phyloP scores from a whole-genome alignment of 2,797 vertebrate species.

The Acrocephalus scirpaceus region DNA sequence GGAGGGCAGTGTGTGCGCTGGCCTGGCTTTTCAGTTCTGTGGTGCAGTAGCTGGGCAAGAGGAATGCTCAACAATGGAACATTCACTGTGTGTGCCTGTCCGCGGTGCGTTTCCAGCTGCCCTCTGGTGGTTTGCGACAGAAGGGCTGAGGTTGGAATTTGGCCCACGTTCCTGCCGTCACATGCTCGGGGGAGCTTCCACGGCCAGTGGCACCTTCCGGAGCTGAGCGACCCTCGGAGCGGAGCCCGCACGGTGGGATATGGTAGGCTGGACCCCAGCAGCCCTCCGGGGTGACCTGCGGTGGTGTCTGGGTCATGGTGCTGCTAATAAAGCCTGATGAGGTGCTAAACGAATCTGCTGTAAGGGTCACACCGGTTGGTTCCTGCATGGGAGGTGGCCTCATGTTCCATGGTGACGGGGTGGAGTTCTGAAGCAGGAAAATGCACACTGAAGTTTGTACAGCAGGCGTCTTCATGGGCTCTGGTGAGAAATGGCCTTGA shows the following conservation, averaged over 20 bases:
- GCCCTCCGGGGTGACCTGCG: background rate
- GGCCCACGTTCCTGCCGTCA: background rate
- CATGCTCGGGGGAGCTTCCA: accelerated
- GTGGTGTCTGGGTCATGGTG: accelerated
- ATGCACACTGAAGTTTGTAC: accelerated
- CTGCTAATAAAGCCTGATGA: background rate
- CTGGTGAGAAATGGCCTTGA: background rate
- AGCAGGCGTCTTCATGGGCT: background rate
- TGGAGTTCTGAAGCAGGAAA: background rate
- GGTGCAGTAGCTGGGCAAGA: background rate
- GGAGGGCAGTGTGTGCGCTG: background rate
- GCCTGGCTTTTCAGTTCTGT: background rate
- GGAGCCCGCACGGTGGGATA: accelerated
- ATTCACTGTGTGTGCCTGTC: too few relatives aligned
- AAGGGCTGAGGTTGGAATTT: background rate
- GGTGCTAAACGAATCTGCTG: accelerated
- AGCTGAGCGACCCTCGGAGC: accelerated
- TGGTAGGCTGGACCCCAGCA: accelerated
- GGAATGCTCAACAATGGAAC: background rate
- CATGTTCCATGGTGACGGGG: background rate
- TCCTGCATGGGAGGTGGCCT: background rate
- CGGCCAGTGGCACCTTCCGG: accelerated
- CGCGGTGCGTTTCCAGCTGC: background rate
- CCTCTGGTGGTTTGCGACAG: constrained; percentile 14
- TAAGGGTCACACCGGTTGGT: background rate